Evolutionary conservation across 2,888 invertebrate species (phyloP), one percentile per base, ranked within the genome.

Genomic region (Sericinus montela): DNA sequence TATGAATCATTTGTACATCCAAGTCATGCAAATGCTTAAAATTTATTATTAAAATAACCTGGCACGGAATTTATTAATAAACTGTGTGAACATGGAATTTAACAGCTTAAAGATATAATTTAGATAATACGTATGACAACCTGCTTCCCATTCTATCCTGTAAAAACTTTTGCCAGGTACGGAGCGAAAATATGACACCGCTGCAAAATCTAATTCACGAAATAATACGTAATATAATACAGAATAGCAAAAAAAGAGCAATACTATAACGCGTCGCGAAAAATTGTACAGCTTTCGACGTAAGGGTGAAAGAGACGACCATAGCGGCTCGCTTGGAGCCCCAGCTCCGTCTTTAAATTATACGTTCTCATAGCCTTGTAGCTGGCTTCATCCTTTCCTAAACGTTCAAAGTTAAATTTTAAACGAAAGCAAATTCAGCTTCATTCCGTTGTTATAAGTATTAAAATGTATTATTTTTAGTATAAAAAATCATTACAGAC

Each of bases 321-420:
- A 64, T 72, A 83, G 43, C 42, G 38, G 46, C 56, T 54, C 59
- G 55, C 62, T 58, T 55, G 55, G 59, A 63, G 56, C 54, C 71
- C 41, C 72, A 72, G 61, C 79, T 80, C 77, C 88, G 86, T 84
- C 88, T 85, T 87, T 80, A 86, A 88, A 88, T 88, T 87, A 87
- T 80, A 88, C 82, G 88, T 88, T 88, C 88, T 88, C 88, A 88
- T 87, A 87, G 88, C 87, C 87, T 88, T 85, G 86, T 79, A 80
- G 72, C 68, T 57, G 54, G 44, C 46, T 59, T 57, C 58, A 56
- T 54, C 58, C 56, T 65, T 53, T 34, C 10, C 45, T 58, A 58
- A 84, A 70, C 38, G 73, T 47, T 69, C 8, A 48, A 76, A 58
- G 48, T 48, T 15, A 28, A 37, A 15, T 23, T 49, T 54, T 42